phyloP scores from a whole-genome alignment of 2,113 vertebrate genomes.

The Cochlearius cochlearius region DNA sequence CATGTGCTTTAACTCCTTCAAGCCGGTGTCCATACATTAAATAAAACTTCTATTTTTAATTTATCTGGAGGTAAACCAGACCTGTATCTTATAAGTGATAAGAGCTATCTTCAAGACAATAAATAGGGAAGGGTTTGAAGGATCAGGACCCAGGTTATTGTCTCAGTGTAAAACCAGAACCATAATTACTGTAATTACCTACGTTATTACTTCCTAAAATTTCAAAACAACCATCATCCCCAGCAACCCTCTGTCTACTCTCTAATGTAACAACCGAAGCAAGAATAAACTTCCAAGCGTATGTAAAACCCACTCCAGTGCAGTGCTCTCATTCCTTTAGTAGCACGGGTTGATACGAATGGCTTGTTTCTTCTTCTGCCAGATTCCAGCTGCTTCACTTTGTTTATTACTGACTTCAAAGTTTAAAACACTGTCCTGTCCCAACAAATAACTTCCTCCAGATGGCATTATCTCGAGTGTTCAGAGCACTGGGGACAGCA shows the following conservation, averaged over 20 bases:
- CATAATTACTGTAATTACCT: not conserved
- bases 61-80: not conserved
- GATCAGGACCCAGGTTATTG: not conserved
- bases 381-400: conserved; percentile 75
- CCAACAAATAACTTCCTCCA: conserved; percentile 74
- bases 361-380: conserved; percentile 74
- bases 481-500: conserved; percentile 25
- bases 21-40: not conserved
- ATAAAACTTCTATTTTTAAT: not conserved
- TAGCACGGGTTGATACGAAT: conserved; percentile 56
- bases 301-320: conserved; percentile 59
- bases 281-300: conserved; percentile 54
- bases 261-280: conserved; percentile 39
- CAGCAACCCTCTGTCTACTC: conserved; percentile 21
- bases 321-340: conserved; percentile 46
- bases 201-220: not conserved
- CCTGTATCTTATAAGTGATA: not conserved
- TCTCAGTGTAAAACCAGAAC: not conserved
- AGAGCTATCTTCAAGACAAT: not conserved
- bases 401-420: conserved; percentile 78
- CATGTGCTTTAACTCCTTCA: not conserved
- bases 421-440: conserved; percentile 70
- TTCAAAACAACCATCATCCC: not conserved
- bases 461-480: conserved; percentile 63
- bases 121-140: not conserved